These are phyloP conservation scores for Oceanodroma leucorhoa DNA, from an alignment of 2,797 vertebrate genomes.

Conservation along the genomic window DNA sequence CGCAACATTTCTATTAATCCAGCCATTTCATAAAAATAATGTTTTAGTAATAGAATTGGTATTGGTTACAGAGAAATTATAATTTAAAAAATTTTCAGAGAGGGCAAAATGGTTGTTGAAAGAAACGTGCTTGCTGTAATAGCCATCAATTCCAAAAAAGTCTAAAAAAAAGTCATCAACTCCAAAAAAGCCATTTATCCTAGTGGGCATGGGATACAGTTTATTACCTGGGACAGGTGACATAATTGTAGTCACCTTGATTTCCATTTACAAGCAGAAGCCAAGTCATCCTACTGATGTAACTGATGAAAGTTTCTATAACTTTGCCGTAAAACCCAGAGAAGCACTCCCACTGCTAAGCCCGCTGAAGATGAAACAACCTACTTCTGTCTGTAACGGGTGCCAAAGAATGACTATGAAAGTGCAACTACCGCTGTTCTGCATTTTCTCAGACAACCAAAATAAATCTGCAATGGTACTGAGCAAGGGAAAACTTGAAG, in stretches of 20 bases:
- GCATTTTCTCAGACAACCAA: neutral
- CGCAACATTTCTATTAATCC: conserved; percentile 45
- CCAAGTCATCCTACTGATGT: neutral
- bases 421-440: neutral
- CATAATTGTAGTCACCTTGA: neutral
- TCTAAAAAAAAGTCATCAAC: neutral
- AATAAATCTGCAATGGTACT: neutral
- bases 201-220: neutral
- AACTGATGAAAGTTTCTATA: neutral
- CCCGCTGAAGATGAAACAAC: neutral
- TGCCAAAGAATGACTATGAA: neutral
- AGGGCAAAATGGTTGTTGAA: conserved; percentile 35
- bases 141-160: neutral
- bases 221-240: neutral
- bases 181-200: neutral
- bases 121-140: conserved; percentile 13
- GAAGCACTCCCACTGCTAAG: neutral
- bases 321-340: neutral
- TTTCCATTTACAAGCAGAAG: neutral
- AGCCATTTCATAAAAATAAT: conserved; percentile 34
- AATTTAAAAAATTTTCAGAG: conserved; percentile 24
- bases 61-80: neutral
- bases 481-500: neutral
- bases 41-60: conserved; percentile 46
- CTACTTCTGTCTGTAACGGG: neutral